Evolutionary conservation across 2,888 invertebrate species (phyloP), one percentile per base, ranked within the genome.

Genomic region (Opisthograptis luteolata): DNA sequence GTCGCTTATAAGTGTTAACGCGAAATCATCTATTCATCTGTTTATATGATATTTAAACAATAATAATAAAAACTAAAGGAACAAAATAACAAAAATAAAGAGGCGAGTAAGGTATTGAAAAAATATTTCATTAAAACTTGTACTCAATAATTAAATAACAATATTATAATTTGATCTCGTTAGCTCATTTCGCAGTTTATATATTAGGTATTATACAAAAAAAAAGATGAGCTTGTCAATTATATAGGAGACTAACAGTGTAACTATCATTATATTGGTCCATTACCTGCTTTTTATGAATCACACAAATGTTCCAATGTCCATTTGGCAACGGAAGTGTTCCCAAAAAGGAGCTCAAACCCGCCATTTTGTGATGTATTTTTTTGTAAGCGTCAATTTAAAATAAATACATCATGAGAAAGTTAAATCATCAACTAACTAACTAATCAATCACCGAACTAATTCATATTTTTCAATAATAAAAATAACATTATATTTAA

Each of bases 121-220:
- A 84, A 81, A 85, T 81, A 87, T 83, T 83, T 77, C 78, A 81
- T 84, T 87, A 85, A 86, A 88, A 87, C 88, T 88, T 89, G 90
- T 90, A 90, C 87, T 89, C 89, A 83, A 87, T 87, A 88, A 87
- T 88, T 87, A 87, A 87, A 87, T 87, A 90, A 90, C 89, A 88
- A 87, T 88, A 87, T 87, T 83, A 88, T 87, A 89, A 82, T 88
- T 90, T 90, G 88, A 88, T 89, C 89, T 88, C 78, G 77, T 81
- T 75, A 84, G 84, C 84, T 83, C 82, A 67, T 78, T 78, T 73
- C 73, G 73, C 76, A 64, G 78, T 76, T 81, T 76, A 77, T 77
- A 60, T 55, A 52, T 50, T 8, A 24, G n/a, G n/a, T 61, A 65
- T 68, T 62, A 62, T 64, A 72, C 74, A 79, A 74, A 75, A 74